These are phyloP conservation scores for Leucopsar rothschildi DNA, from an alignment of 2,113 vertebrate genomes.

Conservation along the genomic window DNA sequence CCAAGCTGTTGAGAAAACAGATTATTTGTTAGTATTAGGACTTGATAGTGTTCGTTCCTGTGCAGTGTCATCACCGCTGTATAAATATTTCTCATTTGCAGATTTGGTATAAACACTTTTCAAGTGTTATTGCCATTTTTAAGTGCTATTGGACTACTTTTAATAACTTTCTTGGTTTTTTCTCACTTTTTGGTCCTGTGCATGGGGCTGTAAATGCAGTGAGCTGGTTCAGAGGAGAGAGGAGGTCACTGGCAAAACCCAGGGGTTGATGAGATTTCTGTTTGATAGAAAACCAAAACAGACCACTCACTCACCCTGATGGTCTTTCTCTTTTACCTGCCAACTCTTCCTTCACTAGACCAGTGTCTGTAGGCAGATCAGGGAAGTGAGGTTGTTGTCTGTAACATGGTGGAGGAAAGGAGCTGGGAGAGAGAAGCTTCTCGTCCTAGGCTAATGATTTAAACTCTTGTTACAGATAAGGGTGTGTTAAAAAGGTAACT, in stretches of 20 bases:
- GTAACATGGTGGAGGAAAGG: neutral
- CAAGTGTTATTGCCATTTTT: neutral
- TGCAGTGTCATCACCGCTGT: neutral
- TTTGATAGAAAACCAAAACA: neutral
- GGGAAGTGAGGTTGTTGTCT: neutral
- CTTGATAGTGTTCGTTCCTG: neutral
- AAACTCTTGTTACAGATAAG: neutral
- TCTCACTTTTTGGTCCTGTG: neutral
- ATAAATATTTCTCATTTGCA: neutral
- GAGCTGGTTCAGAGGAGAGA: neutral
- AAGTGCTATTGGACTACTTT: neutral
- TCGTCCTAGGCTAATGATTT: neutral
- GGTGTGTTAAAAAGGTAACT: neutral
- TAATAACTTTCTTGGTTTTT: neutral
- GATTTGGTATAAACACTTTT: neutral
- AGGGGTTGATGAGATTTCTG: neutral
- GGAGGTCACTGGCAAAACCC: neutral
- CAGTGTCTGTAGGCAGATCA: neutral
- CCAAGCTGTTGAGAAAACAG: neutral
- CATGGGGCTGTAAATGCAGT: fast-evolving
- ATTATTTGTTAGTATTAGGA: neutral
- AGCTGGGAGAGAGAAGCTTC: neutral
- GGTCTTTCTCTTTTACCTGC: neutral
- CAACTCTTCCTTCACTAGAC: neutral
- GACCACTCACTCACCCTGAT: neutral